Evolutionary conservation across 53 echinoderm and acorn worm genomes (phyloP), one percentile per base, ranked within the genome.

Genomic region (Crossaster papposus): DNA sequence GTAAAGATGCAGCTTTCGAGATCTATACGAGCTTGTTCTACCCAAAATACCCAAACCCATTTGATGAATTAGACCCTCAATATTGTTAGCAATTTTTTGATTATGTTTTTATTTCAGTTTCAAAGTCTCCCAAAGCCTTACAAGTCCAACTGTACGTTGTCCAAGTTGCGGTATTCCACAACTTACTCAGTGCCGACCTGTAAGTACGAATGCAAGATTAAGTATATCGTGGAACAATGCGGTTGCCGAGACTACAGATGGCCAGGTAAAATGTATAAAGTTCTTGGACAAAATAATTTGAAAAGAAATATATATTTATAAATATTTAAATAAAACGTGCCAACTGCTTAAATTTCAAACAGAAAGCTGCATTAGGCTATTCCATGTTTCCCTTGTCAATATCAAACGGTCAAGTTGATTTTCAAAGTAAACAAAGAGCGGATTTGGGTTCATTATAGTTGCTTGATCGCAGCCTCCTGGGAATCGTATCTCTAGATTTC

Each of bases 241-340:
- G 93, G 93, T 15, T 93, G 93, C 34, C 87, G 91, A 36, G 81
- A 93, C 33, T 91, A 79, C 71, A 88, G 82, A 68, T 82, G 82
- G 63, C 91, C 91, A 76, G 93, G 93, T 93, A 44, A 44, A 89
- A n/a, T n/a, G n/a, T n/a, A n/a, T n/a, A n/a, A n/a, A n/a, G n/a
- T n/a, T n/a, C n/a, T n/a, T n/a, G n/a, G n/a, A n/a, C n/a, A n/a
- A n/a, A n/a, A n/a, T n/a, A n/a, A n/a, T n/a, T n/a, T n/a, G n/a
- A n/a, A n/a, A n/a, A n/a, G n/a, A n/a, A n/a, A n/a, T n/a, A n/a
- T n/a, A n/a, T n/a, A n/a, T n/a, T n/a, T n/a, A n/a, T n/a, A n/a
- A n/a, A n/a, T n/a, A n/a, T n/a, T n/a, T n/a, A n/a, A n/a, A n/a
- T n/a, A n/a, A n/a, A n/a, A n/a, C n/a, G n/a, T n/a, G n/a, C n/a